Evolutionary conservation across 2,797 vertebrate genomes (phyloP).

Genomic region (Peromyscus attwateri): DNA sequence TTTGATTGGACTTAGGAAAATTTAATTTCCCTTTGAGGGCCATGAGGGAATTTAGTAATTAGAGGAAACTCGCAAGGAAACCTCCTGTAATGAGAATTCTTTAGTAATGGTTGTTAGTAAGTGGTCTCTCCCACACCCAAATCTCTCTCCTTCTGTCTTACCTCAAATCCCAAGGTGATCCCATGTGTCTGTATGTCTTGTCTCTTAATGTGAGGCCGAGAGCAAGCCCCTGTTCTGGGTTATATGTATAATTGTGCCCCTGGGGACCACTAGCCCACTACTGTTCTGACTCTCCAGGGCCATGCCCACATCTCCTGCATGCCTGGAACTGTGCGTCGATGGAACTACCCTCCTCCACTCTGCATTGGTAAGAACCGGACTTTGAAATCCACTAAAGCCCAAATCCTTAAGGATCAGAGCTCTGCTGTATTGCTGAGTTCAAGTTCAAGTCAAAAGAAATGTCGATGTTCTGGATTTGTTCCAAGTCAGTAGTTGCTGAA

Average conservation of each 20-base stretch:
- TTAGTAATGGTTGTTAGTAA: conserved; percentile 68
- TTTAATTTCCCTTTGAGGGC: conserved; percentile 78
- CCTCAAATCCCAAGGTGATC: not conserved
- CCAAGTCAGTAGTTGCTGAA: not conserved
- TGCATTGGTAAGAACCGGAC: conserved; percentile 93
- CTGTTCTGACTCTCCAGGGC: conserved; percentile 89
- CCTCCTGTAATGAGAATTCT: conserved; percentile 77
- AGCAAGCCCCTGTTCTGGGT: not conserved
- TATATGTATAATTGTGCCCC: not conserved
- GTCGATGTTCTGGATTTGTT: not conserved
- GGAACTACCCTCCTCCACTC: conserved; percentile 98
- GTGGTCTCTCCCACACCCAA: conserved; percentile 26
- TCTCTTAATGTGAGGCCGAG: conserved; percentile 16
- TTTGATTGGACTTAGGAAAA: conserved; percentile 74
- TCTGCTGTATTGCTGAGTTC: not conserved
- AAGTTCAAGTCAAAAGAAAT: not conserved
- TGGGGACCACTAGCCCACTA: not conserved
- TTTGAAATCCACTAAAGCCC: not conserved
- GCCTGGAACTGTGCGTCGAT: conserved; percentile 97
- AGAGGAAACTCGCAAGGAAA: conserved; percentile 72
- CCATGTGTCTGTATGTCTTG: conserved; percentile 33
- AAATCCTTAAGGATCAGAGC: not conserved
- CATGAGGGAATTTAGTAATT: conserved; percentile 78
- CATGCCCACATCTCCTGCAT: conserved; percentile 99
- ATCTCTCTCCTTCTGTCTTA: conserved; percentile 11